Evolutionary conservation across 2,113 vertebrate species (phyloP), one percentile per base, ranked within the genome.

Genomic region (Tyto alba): DNA sequence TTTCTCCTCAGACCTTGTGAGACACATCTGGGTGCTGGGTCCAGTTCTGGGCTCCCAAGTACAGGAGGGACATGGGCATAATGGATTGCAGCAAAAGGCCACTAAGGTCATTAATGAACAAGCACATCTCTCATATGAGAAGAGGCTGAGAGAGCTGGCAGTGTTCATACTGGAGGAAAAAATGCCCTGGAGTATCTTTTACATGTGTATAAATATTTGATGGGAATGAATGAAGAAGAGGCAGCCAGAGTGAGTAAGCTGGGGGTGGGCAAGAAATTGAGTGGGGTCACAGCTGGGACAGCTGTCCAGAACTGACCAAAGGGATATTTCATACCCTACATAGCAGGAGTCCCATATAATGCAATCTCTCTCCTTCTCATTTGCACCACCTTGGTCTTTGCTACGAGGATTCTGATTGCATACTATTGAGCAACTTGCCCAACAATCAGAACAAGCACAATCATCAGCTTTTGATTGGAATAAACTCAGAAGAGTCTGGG

Each of bases 321-420:
- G 7, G 9, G 5, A 15, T 59, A 59, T 29, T 59, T 30, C 6
- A 25, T 59, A 52, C 3, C 10, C n/a, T 30, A 45, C 0, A 1
- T 20, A 45, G 12, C 41, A 69, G 25, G 12, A 93, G 52, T 59
- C 9, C 11, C 38, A 36, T 64, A 9, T 40, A 40, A 80, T 8
- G 18, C 4, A 38, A 7, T 32, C 27, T 57, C 23, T 57, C 21
- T 62, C 47, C n/a, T 60, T 59, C 29, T 60, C 19, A 38, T 17
- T 45, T 68, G 20, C 29, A 74, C 20, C 50, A 7, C 8, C n/a
- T 84, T 56, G 3, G 3, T 56, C 27, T 68, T 69, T 63, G 12
- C 13, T n/a, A 41, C 20, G 38, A 62, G 10, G 23, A 48, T n/a
- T 67, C 19, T 53, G 21, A 59, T 53, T 76, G 64, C 8, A 11